A percentile compares a stretch with the other conserved stretches of the same genome.
These are phyloP conservation scores for Ivindomyrus marchei DNA, from an alignment of 2,113 vertebrate genomes.

Conservation along the genomic window DNA sequence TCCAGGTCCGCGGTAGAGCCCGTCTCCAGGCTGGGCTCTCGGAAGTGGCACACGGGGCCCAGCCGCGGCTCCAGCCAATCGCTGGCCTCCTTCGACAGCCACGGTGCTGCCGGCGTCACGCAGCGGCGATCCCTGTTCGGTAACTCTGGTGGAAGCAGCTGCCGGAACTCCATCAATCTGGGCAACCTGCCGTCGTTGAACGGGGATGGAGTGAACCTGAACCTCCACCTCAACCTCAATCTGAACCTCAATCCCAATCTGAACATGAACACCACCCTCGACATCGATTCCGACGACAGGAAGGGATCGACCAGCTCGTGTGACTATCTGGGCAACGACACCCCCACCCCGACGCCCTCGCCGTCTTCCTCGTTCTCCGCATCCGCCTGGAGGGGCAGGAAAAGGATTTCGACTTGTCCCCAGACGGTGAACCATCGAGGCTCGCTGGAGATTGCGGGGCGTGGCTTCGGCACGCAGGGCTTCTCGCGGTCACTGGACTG, in stretches of 20 bases:
- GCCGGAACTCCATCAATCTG: constrained; percentile 66
- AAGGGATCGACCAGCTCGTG: constrained; percentile 44
- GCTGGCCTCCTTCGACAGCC: constrained; percentile 55
- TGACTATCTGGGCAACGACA: constrained; percentile 43
- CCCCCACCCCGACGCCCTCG: constrained; percentile 41
- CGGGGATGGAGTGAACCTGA: constrained; percentile 64
- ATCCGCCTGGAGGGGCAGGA: constrained; percentile 59
- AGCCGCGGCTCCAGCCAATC: constrained; percentile 59
- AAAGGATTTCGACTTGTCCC: constrained; percentile 69
- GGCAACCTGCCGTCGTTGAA: constrained; percentile 67
- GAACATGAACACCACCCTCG: constrained; percentile 42
- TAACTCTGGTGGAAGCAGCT: constrained; percentile 49
- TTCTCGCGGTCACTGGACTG: constrained; percentile 62
- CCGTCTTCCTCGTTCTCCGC: constrained; percentile 38
- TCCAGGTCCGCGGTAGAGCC: constrained; percentile 35
- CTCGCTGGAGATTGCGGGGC: constrained; percentile 57
- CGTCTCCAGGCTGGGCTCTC: constrained; percentile 24
- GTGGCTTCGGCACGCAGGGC: constrained; percentile 42
- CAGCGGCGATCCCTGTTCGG: constrained; percentile 60
- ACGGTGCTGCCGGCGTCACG: constrained; percentile 45
- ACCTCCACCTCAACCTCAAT: constrained; percentile 63
- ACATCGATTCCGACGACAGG: constrained; percentile 34
- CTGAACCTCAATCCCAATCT: constrained; percentile 56
- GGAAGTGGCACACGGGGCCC: constrained; percentile 43
- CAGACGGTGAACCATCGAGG: constrained; percentile 59